Base-by-base conservation (phyloP, 2,888 invertebrate species). In the Eubasilissa splendida region DNA sequence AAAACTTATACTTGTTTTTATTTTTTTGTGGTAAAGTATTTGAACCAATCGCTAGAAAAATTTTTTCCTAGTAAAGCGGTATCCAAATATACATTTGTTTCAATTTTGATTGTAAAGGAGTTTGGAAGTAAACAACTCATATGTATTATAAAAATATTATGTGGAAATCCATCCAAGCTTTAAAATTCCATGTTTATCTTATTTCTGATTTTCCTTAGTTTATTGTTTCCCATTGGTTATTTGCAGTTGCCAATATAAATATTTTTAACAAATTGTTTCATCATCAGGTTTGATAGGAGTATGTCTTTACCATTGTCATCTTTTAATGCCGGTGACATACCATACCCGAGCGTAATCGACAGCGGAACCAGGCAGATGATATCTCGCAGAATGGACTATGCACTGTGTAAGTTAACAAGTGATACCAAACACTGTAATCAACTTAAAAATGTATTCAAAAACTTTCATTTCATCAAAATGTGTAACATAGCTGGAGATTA, bases 341-440 rank as follows among this genome's bases (percentile, higher is more conserved):
- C 89, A 4, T 89, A 89, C 85, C 90, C 89, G 84, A 90, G 89
- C 85, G 87, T 89, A 52, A 87, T 89, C 4, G 90, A 91, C 81
- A 85, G 87, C 66, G 90, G 90, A 85, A 86, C 90, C 83, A 91
- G 92, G 83, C 88, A 91, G 79, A 92, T 92, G 81, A 92, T 92
- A 83, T 87, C 91, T 85, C 91, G 95, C 85, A 94, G 95, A 88
- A 96, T 96, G 95, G 96, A 96, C 87, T 93, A 96, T 87, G 95
- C 95, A 83, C 91, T 96, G 87, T 96, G 96, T 96, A 94, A 96
- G 96, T 91, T 85, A 85, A 84, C 74, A 59, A 71, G 12, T 12
- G 12, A 63, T 12, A 63, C 33, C 3, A 33, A 63, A 31, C 71
- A 73, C 50, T 70, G n/a, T 59, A 42, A 71, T 76, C 50, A 58